Base-by-base conservation (phyloP, 2,113 vertebrate genomes). In the Eublepharis macularius region DNA sequence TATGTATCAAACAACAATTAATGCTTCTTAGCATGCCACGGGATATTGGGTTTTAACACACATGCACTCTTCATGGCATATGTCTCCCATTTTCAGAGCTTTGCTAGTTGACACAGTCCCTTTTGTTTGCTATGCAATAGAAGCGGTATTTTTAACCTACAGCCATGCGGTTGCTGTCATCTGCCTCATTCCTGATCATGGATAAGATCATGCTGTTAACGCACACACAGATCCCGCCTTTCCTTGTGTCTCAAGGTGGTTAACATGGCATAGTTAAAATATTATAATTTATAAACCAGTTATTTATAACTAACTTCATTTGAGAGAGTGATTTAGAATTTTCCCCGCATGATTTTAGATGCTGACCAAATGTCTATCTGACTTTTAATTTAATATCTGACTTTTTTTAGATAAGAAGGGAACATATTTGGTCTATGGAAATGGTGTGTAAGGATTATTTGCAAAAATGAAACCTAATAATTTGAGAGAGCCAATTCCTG, bases 121-220 rank as follows among this genome's bases (percentile, higher is more conserved):
- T 0, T 0, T 69, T 47, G 69, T 69, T 69, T 72, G 43, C 74
- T 72, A 76, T 85, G 85, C 10, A 69, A 65, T 36, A 39, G 39
- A 10, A 87, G 72, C 47, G 10, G 36, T 83, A 90, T 87, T 85
- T 43, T 91, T 86, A n/a, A 87, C 8, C 24, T 65, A 75, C 80
- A 41, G 51, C 76, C 57, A 17, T 86, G 19, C 24, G 54, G 32
- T n/a, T 91, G 81, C 34, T 34, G 41, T 13, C 0, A 0, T 0
- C 12, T 88, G 43, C 73, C 87, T 34, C n/a, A 54, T 75, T 63
- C 39, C 49, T 88, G 60, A 26, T 76, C 4, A 77, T 47, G 80
- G 24, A 87, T 3, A 6, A 34, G 49, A 26, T 45, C 16, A 72
- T 47, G 36, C 80, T 89, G 41, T 29, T 16, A 60, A 41, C 36